Percentiles rank a stretch among this genome's conserved stretches.
These are phyloP conservation scores for Mimachlamys varia DNA, from an alignment of 2,888 invertebrate species.

Conservation along the genomic window DNA sequence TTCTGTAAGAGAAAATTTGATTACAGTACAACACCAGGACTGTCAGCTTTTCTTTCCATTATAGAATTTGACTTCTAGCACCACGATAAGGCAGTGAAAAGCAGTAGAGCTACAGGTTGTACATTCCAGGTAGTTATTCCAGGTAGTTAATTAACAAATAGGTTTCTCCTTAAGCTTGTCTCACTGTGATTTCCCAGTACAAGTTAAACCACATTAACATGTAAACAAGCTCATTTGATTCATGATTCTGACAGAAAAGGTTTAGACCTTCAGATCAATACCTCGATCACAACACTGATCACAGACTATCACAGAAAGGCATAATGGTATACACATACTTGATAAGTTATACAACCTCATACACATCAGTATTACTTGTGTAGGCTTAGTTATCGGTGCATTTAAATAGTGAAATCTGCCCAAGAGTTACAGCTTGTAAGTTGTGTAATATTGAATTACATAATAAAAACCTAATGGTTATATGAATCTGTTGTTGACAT, in stretches of 20 bases:
- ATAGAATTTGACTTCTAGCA: not conserved
- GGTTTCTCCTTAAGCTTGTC: too few relatives aligned
- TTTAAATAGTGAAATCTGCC: too few relatives aligned
- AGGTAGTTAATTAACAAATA: too few relatives aligned
- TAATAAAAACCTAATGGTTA: not conserved
- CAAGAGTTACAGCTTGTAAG: too few relatives aligned
- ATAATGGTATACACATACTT: not conserved
- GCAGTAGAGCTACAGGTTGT: not conserved
- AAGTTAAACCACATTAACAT: not conserved
- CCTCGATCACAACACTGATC: constrained; percentile 25
- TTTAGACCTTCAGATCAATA: not conserved
- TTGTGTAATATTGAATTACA: too few relatives aligned
- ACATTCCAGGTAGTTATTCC: not conserved
- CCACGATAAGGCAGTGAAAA: not conserved
- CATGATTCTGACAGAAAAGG: not conserved
- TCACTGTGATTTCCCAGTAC: too few relatives aligned
- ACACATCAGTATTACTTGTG: too few relatives aligned
- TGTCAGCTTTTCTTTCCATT: not conserved
- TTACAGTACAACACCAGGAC: constrained; percentile 23
- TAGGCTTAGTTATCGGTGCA: too few relatives aligned
- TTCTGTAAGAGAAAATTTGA: not conserved
- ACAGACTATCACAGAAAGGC: constrained; percentile 17
- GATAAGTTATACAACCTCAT: too few relatives aligned
- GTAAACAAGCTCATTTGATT: not conserved
- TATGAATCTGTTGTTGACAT: not conserved